Evolutionary conservation across 2,888 invertebrate genomes (phyloP).

Genomic region (Pollenia angustigena): DNA sequence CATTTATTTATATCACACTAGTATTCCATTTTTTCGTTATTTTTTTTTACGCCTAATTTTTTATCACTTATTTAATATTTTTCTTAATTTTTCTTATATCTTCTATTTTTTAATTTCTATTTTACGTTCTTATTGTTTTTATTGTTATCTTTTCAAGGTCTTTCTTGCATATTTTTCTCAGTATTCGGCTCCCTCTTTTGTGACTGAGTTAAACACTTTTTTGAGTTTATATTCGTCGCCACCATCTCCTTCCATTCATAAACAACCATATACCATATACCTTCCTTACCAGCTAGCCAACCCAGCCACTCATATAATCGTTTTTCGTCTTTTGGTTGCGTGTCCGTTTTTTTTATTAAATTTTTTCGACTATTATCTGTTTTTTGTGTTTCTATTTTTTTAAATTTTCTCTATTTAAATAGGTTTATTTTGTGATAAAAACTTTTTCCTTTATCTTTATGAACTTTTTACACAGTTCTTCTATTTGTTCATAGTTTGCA

Average conservation of each 20-base stretch:
- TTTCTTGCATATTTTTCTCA: conserved; percentile 67
- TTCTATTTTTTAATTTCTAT: conserved; percentile 42
- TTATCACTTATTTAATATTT: conserved; percentile 42
- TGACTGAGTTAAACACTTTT: conserved; percentile 41
- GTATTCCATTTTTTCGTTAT: conserved; percentile 26
- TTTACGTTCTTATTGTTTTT: conserved; percentile 67
- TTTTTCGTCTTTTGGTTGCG: conserved; percentile 71
- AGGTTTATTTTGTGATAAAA: neutral
- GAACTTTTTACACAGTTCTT: neutral
- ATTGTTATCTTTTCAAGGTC: conserved; percentile 75
- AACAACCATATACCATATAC: conserved; percentile 10
- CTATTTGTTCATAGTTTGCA: neutral
- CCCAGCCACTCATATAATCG: conserved; percentile 49
- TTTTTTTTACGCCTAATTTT: conserved; percentile 11
- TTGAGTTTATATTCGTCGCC: conserved; percentile 50
- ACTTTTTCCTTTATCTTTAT: conserved; percentile 4
- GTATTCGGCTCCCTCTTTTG: conserved; percentile 36
- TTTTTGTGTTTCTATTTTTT: conserved; percentile 32
- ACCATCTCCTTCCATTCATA: conserved; percentile 40
- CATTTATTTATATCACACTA: conserved; percentile 51
- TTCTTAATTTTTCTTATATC: conserved; percentile 44
- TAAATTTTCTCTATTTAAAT: neutral
- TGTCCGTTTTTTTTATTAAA: conserved; percentile 64
- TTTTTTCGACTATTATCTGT: conserved; percentile 37
- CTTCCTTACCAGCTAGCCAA: conserved; percentile 12